Base-by-base conservation (phyloP, 2,113 vertebrate genomes). In the Plotosus lineatus region DNA sequence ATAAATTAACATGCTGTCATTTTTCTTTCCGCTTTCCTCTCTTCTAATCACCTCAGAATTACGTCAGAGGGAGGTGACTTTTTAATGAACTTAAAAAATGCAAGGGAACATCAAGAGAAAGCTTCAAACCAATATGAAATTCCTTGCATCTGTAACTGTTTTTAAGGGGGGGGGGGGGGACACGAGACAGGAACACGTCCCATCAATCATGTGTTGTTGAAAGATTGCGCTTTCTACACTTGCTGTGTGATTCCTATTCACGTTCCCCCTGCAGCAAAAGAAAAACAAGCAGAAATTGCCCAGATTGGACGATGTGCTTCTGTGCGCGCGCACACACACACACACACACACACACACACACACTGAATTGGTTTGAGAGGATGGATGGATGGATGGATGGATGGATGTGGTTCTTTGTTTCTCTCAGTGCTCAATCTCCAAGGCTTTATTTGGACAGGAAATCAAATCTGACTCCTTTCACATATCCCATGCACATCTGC, bases 171-270 rank as follows among this genome's bases (percentile, higher is more conserved):
- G 26, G 17, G 5, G 1, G 2, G 2, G 36, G 42, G 71, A 81
- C 72, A 44, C 21, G 3, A 48, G 71, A 60, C 60, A 21, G 79
- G 44, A 48, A 26, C 23, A n/a, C 15, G 58, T 23, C 56, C 40
- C 79, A 75, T 81, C 79, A 53, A 75, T 81, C 79, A 81, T 21
- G 60, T 3, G n/a, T n/a, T n/a, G n/a, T 23, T 58, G 46, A 51
- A n/a, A 75, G 46, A 55, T 44, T 65, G 46, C 17, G 21, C 56
- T 55, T 44, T 63, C 48, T 42, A 28, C 69, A 31, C 69, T 50
- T 8, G 58, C 12, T 15, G 42, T 36, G 56, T 51, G 60, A 60
- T 73, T 80, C 53, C 38, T 48, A 31, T 28, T 60, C n/a, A 33
- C 61, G 48, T 38, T 42, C 28, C 11, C 78, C 21, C 56, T 2